Conservation (phyloP, 2,888 invertebrate species). For the Molorchus minor region DNA sequence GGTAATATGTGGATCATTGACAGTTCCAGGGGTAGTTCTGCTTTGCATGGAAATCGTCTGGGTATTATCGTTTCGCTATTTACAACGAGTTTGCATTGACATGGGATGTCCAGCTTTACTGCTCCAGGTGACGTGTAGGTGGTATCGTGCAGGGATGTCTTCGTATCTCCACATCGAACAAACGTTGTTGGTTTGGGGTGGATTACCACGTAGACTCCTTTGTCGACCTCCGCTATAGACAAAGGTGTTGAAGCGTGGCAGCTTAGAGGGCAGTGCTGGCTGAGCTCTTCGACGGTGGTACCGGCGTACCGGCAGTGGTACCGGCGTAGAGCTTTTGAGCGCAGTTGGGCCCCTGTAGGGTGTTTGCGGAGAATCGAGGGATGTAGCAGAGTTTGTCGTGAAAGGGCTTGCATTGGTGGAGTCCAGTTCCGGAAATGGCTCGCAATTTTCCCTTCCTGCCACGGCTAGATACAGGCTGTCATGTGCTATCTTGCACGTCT, state of each 20-base stretch:
- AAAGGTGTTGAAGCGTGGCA: too few relatives aligned
- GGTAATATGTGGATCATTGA: conserved; percentile 28
- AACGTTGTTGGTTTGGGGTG: conserved; percentile 23
- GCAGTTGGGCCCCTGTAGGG: conserved; percentile 30
- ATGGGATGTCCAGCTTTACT: conserved; percentile 28
- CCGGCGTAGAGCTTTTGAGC: conserved; percentile 31
- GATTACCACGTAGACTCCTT: conserved; percentile 31
- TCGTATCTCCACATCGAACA: conserved; percentile 18
- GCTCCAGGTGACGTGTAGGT: conserved; percentile 18
- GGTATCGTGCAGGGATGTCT: neutral
- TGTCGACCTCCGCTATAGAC: conserved; percentile 30
- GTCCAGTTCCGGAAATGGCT: conserved; percentile 31
- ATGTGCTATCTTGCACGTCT: conserved; percentile 33
- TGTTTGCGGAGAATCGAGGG: conserved; percentile 35
- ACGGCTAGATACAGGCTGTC: conserved; percentile 28
- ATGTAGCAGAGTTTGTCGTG: conserved; percentile 33
- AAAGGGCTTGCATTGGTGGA: conserved; percentile 35
- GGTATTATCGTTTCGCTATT: conserved; percentile 24
- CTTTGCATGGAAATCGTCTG: conserved; percentile 27
- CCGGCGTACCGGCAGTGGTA: too few relatives aligned
- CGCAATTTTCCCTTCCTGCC: conserved; percentile 4
- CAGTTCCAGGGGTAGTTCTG: neutral
- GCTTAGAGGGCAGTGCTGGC: conserved; percentile 29
- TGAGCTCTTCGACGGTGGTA: conserved; percentile 34
- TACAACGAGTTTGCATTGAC: conserved; percentile 21